Conservation (phyloP, 2,888 invertebrate species). For the Druceiella hillmani region DNA sequence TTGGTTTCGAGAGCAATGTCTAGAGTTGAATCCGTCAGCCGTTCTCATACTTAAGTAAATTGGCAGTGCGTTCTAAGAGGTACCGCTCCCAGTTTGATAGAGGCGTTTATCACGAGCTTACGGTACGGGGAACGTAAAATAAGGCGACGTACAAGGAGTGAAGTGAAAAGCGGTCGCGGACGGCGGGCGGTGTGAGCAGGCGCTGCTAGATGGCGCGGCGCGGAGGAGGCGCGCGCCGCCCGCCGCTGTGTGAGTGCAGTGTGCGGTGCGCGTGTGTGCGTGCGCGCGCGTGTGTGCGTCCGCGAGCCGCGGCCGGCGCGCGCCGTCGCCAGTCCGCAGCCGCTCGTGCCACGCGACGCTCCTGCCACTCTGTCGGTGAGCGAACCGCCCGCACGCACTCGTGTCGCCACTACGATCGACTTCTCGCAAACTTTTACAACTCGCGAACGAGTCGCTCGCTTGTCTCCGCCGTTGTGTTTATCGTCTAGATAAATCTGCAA, state of each 20-base stretch:
- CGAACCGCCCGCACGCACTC: slow-evolving; percentile 24
- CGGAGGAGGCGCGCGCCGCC: slow-evolving; percentile 12
- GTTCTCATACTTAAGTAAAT: no score
- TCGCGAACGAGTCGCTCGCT: no score
- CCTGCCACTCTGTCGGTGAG: slow-evolving; percentile 30
- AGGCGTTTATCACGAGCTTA: no score
- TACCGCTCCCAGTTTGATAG: no score
- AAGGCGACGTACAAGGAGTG: slow-evolving; percentile 14
- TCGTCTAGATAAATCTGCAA: no score
- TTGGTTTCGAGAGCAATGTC: no score
- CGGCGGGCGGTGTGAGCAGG: slow-evolving; percentile 30
- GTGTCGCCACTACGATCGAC: no score
- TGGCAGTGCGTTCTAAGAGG: no score
- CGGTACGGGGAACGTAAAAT: no score
- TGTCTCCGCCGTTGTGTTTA: no score
- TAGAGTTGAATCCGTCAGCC: no score
- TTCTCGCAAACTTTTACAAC: no score
- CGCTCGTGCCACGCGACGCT: slow-evolving; percentile 47
- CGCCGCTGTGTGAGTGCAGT: slow-evolving; percentile 10
- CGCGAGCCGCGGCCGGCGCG: slow-evolving; percentile 37
- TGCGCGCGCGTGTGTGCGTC: slow-evolving; percentile 42
- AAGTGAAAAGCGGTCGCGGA: slow-evolving; percentile 17
- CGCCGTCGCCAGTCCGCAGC: slow-evolving; percentile 38
- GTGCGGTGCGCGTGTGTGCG: slow-evolving; percentile 12
- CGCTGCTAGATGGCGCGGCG: slow-evolving; percentile 36